Evolutionary conservation across 2,113 vertebrate species (phyloP).

Genomic region (Neodontobutis hainanensis): DNA sequence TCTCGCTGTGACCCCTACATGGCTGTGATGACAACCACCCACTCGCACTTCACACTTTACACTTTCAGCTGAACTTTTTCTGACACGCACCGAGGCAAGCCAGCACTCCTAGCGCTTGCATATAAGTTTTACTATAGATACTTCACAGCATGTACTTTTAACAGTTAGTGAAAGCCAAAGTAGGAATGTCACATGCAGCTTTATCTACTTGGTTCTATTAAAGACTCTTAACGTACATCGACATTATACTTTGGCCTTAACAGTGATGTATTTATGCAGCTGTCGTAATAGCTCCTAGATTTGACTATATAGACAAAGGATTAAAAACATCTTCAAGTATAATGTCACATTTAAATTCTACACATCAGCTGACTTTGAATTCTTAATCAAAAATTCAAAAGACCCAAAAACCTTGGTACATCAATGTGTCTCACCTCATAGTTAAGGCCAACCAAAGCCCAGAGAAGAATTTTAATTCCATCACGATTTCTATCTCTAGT

Average conservation of each 20-base stretch:
- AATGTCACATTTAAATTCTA: neutral
- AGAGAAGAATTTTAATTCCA: neutral
- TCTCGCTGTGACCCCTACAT: constrained; percentile 33
- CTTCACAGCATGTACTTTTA: neutral
- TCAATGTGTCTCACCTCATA: neutral
- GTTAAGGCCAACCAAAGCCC: neutral
- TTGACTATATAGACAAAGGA: too few relatives aligned
- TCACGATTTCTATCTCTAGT: neutral
- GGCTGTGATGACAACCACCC: constrained; percentile 40
- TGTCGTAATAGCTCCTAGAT: too few relatives aligned
- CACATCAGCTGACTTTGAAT: neutral
- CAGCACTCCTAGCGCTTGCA: constrained; percentile 1
- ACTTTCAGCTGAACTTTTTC: constrained; percentile 13
- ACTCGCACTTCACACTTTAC: constrained; percentile 31
- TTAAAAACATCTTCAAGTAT: neutral
- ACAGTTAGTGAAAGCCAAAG: neutral
- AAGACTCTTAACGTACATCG: too few relatives aligned
- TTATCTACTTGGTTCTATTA: too few relatives aligned
- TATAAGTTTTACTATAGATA: neutral
- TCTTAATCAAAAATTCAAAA: neutral
- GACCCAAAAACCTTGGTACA: neutral
- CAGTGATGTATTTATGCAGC: too few relatives aligned
- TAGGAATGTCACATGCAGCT: neutral
- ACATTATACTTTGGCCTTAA: too few relatives aligned
- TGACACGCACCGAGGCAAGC: constrained; percentile 19